phyloP scores from a whole-genome alignment of 2,797 vertebrate genomes.

The Pantherophis vulpinus region DNA sequence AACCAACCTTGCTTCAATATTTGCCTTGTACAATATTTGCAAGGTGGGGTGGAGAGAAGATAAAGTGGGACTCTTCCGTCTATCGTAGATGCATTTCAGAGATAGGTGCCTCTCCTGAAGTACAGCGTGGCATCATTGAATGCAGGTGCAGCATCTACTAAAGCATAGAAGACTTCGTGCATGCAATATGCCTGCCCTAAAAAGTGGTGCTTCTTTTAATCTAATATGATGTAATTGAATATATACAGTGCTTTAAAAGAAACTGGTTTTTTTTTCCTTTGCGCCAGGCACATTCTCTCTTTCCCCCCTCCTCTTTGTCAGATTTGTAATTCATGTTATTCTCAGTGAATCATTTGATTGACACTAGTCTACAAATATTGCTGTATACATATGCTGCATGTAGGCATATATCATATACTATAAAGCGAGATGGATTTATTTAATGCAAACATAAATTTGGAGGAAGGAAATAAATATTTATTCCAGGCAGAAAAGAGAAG shows the following conservation, averaged over 20 bases:
- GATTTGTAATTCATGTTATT: conserved; percentile 53
- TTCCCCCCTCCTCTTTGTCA: conserved; percentile 40
- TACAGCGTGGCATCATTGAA: neutral
- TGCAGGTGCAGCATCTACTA: neutral
- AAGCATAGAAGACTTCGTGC: conserved; percentile 22
- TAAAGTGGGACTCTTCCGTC: neutral
- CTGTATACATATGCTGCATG: conserved; percentile 37
- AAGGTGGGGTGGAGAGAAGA: neutral
- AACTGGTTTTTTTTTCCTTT: conserved; percentile 20
- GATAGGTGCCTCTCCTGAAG: neutral
- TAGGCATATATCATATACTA: conserved; percentile 40
- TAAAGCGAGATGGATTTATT: conserved; percentile 51
- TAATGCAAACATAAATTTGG: conserved; percentile 56
- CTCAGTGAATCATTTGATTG: conserved; percentile 57
- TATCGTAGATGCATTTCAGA: neutral
- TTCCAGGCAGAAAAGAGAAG: conserved; percentile 49
- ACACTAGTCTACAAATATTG: conserved; percentile 52
- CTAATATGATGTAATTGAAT: conserved; percentile 34
- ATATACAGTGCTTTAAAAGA: conserved; percentile 35
- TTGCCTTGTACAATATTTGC: neutral
- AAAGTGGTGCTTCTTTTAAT: conserved; percentile 32
- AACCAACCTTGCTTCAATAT: neutral
- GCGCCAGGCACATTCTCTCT: neutral
- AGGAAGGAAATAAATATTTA: conserved; percentile 56
- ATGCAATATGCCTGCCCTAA: neutral